Conservation (phyloP, 2,113 vertebrate genomes). For the Nothoprocta perdicaria region DNA sequence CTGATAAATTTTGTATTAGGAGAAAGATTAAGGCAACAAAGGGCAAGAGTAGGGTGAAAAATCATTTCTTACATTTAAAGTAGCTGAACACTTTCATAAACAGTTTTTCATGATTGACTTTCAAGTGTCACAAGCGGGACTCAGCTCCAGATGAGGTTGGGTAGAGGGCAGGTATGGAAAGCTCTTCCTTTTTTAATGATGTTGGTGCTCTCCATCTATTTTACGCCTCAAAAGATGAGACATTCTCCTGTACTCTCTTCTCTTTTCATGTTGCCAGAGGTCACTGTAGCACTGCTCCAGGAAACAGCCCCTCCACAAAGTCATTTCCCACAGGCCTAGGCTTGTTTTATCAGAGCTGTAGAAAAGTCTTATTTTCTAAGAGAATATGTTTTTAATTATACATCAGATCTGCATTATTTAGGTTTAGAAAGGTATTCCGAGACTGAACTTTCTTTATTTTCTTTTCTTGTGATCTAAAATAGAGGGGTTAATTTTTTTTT, state of each 20-base stretch:
- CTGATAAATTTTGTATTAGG: slow-evolving; percentile 71
- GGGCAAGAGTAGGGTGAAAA: slow-evolving; percentile 26
- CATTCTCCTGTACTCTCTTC: background rate
- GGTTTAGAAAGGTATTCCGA: background rate
- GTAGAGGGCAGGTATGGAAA: background rate
- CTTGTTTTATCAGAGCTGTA: background rate
- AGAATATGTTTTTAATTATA: background rate
- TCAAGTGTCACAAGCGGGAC: slow-evolving; percentile 2
- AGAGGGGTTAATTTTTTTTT: background rate
- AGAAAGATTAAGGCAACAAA: slow-evolving; percentile 60
- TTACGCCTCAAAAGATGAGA: background rate
- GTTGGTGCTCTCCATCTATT: background rate
- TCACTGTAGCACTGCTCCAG: background rate
- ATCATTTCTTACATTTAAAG: slow-evolving; percentile 39
- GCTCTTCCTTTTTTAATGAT: background rate
- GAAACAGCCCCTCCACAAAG: background rate
- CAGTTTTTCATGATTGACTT: slow-evolving; percentile 3
- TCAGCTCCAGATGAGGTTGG: background rate
- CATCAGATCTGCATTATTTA: background rate
- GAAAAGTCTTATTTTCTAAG: background rate
- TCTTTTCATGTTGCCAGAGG: background rate
- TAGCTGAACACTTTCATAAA: slow-evolving; percentile 47
- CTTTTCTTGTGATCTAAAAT: background rate
- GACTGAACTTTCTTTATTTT: background rate
- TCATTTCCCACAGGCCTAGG: background rate